Evolutionary conservation across 2,113 vertebrate genomes (phyloP).

Genomic region (Alouatta palliata): DNA sequence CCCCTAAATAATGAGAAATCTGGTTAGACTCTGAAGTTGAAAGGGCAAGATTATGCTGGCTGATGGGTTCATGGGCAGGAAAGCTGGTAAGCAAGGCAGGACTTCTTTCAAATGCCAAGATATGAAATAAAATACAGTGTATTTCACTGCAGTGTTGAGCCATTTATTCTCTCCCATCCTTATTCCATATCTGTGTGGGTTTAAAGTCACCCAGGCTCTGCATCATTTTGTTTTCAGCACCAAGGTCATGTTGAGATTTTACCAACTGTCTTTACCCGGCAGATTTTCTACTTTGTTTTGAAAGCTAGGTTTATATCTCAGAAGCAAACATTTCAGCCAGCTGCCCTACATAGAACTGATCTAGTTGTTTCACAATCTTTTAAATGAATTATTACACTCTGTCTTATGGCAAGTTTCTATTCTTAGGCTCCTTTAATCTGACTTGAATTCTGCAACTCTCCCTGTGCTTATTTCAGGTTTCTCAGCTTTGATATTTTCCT

Average conservation of each 20-base stretch:
- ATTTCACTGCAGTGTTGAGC: neutral
- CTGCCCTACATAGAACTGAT: neutral
- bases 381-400: neutral
- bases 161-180: neutral
- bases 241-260: neutral
- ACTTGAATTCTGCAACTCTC: neutral
- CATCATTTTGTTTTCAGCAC: neutral
- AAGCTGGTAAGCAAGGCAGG: neutral
- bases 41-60: neutral
- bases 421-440: neutral
- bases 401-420: neutral
- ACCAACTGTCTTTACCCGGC: neutral
- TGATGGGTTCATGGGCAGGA: neutral
- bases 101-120: neutral
- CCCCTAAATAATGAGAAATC: neutral
- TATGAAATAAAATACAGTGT: neutral
- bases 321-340: neutral
- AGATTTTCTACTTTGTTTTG: neutral
- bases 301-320: neutral
- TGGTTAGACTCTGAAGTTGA: neutral
- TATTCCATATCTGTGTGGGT: neutral
- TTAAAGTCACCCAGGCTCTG: neutral
- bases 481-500: neutral
- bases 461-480: neutral
- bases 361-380: slow-evolving; percentile 2